Percentiles rank a stretch among this genome's conserved stretches.
phyloP scores from a whole-genome alignment of 2,888 invertebrate genomes.

The Hylaea fasciaria region DNA sequence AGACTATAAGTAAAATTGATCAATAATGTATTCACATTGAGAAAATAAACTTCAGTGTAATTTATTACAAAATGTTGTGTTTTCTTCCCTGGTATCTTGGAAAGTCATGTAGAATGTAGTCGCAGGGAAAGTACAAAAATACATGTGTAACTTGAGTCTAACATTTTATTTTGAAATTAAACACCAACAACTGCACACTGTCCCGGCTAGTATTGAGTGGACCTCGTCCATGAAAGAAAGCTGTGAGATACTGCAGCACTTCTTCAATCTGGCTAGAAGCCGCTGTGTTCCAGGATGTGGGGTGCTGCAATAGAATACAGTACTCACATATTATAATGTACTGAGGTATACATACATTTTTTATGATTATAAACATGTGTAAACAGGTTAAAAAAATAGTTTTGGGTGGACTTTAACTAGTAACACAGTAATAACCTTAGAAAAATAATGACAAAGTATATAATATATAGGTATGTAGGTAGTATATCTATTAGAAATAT shows the following conservation, averaged over 20 bases:
- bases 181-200: constrained; percentile 12
- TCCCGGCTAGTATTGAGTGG: neutral
- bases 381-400: too few species aligned
- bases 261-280: constrained; percentile 47
- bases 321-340: too few species aligned
- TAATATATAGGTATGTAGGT: too few species aligned
- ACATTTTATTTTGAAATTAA: constrained; percentile 18
- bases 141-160: constrained; percentile 4
- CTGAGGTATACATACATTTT: too few species aligned
- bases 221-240: neutral
- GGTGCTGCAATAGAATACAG: constrained; percentile 68
- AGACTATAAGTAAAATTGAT: constrained; percentile 66
- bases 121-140: constrained; percentile 3
- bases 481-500: too few species aligned
- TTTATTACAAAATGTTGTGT: constrained; percentile 70
- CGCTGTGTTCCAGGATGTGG: constrained; percentile 72
- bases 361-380: too few species aligned
- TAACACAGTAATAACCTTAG: too few species aligned
- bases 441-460: too few species aligned
- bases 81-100: constrained; percentile 43
- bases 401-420: too few species aligned
- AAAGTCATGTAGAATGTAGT: neutral
- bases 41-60: constrained; percentile 85
- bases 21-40: constrained; percentile 82
- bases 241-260: constrained; percentile 4